These are phyloP conservation scores for Agrilus cyanescens DNA, from an alignment of 2,888 invertebrate species.

Conservation along the genomic window DNA sequence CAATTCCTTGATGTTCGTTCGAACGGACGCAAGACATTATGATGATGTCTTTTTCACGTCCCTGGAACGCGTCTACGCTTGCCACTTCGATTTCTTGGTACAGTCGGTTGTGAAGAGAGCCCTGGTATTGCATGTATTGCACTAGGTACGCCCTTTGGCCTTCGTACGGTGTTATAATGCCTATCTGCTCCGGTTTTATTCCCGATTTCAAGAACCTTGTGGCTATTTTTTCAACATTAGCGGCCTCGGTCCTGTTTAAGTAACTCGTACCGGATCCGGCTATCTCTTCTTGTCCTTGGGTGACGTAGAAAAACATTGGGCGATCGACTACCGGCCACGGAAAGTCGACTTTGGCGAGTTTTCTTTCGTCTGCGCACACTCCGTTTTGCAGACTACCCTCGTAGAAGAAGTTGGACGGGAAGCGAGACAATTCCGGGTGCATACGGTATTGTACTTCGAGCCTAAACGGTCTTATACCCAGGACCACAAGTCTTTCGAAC, in stretches of 20 bases:
- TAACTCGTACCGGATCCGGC: conserved; percentile 98
- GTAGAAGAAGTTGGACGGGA: conserved; percentile 99
- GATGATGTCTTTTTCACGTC: conserved; percentile 97
- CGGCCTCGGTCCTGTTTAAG: conserved; percentile 94
- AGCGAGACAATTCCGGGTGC: conserved; percentile 95
- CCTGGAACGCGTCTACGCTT: conserved; percentile 98
- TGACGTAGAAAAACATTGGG: conserved; percentile 98
- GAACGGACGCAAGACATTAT: conserved; percentile 98
- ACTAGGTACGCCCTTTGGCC: conserved; percentile 95
- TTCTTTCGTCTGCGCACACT: conserved; percentile 91
- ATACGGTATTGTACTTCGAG: conserved; percentile 97
- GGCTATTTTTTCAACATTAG: conserved; percentile 96
- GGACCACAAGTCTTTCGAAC: conserved; percentile 92
- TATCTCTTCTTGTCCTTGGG: conserved; percentile 97
- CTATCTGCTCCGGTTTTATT: conserved; percentile 95
- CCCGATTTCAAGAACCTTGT: conserved; percentile 90
- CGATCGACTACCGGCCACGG: conserved; percentile 95
- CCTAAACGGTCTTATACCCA: conserved; percentile 93
- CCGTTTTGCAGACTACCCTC: conserved; percentile 98
- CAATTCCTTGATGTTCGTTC: conserved; percentile 97
- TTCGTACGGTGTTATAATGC: conserved; percentile 98
- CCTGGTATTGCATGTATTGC: conserved; percentile 98
- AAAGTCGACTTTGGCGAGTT: conserved; percentile 82
- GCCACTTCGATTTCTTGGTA: conserved; percentile 99
- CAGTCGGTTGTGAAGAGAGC: conserved; percentile 88